phyloP scores from a whole-genome alignment of 2,797 vertebrate genomes.

The Sphaeramia orbicularis region DNA sequence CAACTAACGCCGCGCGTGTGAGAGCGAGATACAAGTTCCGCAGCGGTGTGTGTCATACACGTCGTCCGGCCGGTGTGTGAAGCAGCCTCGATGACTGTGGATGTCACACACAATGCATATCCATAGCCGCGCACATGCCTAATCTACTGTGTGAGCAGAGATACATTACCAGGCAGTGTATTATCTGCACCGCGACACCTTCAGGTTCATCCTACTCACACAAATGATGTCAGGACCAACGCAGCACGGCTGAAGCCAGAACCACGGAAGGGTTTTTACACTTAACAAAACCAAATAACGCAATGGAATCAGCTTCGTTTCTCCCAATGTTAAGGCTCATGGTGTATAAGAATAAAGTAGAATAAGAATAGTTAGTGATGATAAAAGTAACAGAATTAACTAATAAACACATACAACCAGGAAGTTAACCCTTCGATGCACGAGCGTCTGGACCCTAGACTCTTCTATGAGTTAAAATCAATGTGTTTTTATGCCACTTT shows the following conservation, averaged over 20 bases:
- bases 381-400: too few species aligned
- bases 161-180: slow-evolving; percentile 25
- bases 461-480: too few species aligned
- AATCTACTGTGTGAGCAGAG: slow-evolving; percentile 35
- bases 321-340: too few species aligned
- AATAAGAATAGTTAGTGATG: neutral
- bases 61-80: slow-evolving; percentile 41
- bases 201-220: slow-evolving; percentile 36
- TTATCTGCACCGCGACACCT: slow-evolving; percentile 52
- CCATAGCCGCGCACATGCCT: slow-evolving; percentile 10
- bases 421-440: too few species aligned
- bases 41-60: slow-evolving; percentile 56
- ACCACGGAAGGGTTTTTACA: neutral
- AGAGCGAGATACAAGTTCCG: slow-evolving; percentile 51
- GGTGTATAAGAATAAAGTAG: too few species aligned
- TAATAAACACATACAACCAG: too few species aligned
- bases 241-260: neutral
- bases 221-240: slow-evolving; percentile 8
- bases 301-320: too few species aligned
- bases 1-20: slow-evolving; percentile 52
- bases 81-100: slow-evolving; percentile 43
- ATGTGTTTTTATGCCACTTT: too few species aligned
- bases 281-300: too few species aligned
- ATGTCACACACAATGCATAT: slow-evolving; percentile 31
- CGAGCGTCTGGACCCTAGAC: too few species aligned